Conservation (phyloP, 2,113 vertebrate species). For the Pholis gunnellus region DNA sequence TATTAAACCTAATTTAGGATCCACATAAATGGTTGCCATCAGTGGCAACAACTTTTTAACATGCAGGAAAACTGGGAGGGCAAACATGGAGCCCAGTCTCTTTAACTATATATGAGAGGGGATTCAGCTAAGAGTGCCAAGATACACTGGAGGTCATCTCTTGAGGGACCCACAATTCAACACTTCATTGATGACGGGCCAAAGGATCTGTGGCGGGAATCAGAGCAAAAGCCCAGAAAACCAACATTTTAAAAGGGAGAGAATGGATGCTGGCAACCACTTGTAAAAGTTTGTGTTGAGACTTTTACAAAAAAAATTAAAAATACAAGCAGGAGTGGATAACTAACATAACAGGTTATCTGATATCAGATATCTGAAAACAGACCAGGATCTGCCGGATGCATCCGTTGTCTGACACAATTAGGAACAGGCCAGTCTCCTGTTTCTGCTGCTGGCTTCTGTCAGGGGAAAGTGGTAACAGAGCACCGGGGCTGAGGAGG, state of each 20-base stretch:
- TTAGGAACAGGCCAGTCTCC: slow-evolving; percentile 44
- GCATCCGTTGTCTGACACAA: slow-evolving; percentile 53
- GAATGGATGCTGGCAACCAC: neutral
- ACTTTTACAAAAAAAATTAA: neutral
- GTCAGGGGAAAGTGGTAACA: slow-evolving; percentile 71
- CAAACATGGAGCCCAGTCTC: no score
- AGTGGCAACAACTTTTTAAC: no score
- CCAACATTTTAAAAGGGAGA: neutral
- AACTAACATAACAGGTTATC: neutral
- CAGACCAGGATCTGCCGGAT: slow-evolving; percentile 27
- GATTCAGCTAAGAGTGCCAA: no score
- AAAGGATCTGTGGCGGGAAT: neutral
- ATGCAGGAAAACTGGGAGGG: no score
- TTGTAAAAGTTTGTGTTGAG: neutral
- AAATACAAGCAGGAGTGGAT: neutral
- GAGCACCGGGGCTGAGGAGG: slow-evolving; percentile 34
- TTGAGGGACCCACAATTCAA: neutral
- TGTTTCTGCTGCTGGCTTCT: slow-evolving; percentile 43
- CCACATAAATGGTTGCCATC: neutral
- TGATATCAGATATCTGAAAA: slow-evolving; percentile 21
- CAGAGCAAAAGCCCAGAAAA: neutral
- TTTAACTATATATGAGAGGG: no score
- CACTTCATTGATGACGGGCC: neutral
- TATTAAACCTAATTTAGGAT: neutral
- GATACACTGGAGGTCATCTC: neutral